These are phyloP conservation scores for Thalpophila matura DNA, from an alignment of 2,888 invertebrate species.

Conservation along the genomic window DNA sequence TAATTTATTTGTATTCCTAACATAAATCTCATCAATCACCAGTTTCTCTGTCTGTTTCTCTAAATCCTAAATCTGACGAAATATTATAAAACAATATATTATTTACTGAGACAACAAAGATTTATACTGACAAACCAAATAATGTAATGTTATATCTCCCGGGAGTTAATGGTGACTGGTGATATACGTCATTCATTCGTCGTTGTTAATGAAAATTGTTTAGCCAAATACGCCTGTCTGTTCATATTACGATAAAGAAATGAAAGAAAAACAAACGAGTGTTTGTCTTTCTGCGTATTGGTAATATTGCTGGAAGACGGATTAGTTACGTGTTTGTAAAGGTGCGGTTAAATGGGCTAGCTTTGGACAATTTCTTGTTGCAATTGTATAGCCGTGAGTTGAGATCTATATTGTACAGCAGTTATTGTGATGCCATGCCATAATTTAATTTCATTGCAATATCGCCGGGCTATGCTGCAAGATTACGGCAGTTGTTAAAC, in stretches of 20 bases:
- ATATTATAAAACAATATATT: background rate
- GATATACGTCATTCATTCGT: no score
- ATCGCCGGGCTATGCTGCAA: no score
- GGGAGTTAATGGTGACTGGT: constrained; percentile 18
- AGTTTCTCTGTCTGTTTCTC: no score
- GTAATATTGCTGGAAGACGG: background rate
- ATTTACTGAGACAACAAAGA: background rate
- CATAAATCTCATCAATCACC: no score
- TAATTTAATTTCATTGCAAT: no score
- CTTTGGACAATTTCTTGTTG: no score
- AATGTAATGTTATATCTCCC: constrained; percentile 6
- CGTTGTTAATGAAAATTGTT: constrained; percentile 23
- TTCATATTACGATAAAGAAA: constrained; percentile 7
- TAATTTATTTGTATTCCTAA: no score
- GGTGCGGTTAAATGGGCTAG: no score
- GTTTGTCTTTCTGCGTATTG: constrained; percentile 9
- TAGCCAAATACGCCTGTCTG: constrained; percentile 22
- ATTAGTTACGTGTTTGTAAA: constrained; percentile 3
- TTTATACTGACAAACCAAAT: constrained; percentile 6
- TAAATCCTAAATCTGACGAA: background rate
- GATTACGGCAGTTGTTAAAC: no score
- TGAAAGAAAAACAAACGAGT: constrained; percentile 18
- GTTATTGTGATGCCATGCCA: no score
- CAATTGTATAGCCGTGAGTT: no score
- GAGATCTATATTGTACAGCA: no score